Evolutionary conservation across 2,888 invertebrate genomes (phyloP).

Genomic region (Epistrophe grossulariae): DNA sequence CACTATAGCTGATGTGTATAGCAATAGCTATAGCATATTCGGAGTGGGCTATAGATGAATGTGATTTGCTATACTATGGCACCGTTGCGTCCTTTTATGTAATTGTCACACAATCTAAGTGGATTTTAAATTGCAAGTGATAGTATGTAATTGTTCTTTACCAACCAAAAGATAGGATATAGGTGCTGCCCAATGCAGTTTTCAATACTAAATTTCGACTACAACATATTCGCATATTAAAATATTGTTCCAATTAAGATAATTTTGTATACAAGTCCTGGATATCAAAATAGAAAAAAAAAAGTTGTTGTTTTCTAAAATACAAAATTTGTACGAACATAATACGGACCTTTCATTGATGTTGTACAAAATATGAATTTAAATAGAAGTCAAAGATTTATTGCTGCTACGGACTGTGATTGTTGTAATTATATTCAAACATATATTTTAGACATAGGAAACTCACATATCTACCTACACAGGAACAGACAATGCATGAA

Average conservation of each 20-base stretch:
- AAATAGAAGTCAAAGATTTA: no score
- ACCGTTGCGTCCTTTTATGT: conserved; percentile 36
- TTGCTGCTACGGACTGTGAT: no score
- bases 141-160: conserved; percentile 49
- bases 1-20: no score
- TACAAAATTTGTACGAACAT: not conserved
- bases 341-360: not conserved
- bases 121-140: conserved; percentile 49
- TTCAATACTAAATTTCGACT: conserved; percentile 36
- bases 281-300: no score
- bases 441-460: no score
- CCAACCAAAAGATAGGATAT: not conserved
- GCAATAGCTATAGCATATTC: not conserved
- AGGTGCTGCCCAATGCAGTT: conserved; percentile 1
- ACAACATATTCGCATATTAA: conserved; percentile 40
- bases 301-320: not conserved
- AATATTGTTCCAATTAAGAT: conserved; percentile 27
- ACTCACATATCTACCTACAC: no score
- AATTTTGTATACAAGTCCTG: not conserved
- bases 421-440: no score
- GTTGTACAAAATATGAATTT: no score
- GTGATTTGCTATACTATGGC: not conserved
- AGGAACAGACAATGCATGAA: no score
- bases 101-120: conserved; percentile 63
- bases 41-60: conserved; percentile 18